Evolutionary conservation across 1,140 invertebrate species (phyloP).

Genomic region (Colletes latitarsis): DNA sequence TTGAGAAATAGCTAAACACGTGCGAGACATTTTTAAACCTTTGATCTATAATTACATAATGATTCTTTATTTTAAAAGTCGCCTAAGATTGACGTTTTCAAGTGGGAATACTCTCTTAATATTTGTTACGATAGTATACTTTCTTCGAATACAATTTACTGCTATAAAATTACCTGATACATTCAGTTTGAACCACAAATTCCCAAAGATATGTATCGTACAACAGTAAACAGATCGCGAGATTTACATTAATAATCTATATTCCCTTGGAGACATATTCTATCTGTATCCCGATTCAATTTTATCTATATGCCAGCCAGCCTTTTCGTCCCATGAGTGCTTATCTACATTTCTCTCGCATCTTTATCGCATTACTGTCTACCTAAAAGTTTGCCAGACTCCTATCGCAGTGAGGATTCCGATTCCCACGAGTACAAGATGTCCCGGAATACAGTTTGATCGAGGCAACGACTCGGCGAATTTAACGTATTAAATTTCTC

Average conservation of each 20-base stretch:
- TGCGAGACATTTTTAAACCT: no score
- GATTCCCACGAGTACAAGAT: background rate
- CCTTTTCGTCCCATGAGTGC: no score
- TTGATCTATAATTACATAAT: no score
- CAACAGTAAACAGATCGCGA: background rate
- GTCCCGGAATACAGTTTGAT: background rate
- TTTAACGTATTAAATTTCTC: background rate
- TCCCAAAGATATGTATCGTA: background rate
- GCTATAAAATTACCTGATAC: no score
- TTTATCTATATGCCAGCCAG: background rate
- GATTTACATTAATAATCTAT: background rate
- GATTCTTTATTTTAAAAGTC: no score
- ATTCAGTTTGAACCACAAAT: no score
- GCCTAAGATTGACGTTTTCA: no score
- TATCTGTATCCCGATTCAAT: background rate
- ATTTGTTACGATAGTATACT: no score
- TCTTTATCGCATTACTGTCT: slow-evolving; percentile 1
- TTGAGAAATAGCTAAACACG: no score
- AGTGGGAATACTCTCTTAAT: no score
- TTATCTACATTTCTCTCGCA: background rate
- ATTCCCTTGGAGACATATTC: background rate
- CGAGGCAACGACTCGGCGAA: background rate
- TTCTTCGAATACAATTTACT: no score
- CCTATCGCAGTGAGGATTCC: background rate
- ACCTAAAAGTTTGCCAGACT: background rate